Percentiles rank a stretch among this genome's conserved stretches.
phyloP scores from a whole-genome alignment of 2,113 vertebrate species.

The Podilymbus podiceps region DNA sequence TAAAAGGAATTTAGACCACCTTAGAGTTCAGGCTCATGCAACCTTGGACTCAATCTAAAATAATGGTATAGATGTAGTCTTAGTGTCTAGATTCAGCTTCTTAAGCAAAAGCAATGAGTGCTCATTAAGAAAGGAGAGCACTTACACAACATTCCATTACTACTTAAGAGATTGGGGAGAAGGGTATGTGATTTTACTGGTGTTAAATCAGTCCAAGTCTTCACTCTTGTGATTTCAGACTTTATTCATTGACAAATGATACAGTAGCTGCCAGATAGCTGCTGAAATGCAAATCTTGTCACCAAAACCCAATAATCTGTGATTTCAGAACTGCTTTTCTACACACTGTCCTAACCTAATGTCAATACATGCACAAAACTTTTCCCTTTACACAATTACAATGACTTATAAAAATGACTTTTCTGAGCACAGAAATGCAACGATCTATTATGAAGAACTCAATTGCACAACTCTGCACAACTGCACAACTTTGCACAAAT shows the following conservation, averaged over 20 bases:
- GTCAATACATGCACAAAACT: neutral
- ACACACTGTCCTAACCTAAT: neutral
- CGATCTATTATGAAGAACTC: neutral
- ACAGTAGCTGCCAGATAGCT: neutral
- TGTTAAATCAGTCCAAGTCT: neutral
- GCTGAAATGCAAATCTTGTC: neutral
- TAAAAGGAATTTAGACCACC: neutral
- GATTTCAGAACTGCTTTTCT: neutral
- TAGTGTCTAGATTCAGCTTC: neutral
- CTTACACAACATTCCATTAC: neutral
- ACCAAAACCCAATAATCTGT: neutral
- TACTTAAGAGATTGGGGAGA: neutral
- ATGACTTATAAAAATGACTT: neutral
- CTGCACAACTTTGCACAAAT: neutral
- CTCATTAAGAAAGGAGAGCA: neutral
- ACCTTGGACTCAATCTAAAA: neutral
- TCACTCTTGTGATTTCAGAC: neutral
- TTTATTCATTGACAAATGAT: neutral
- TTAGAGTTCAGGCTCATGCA: neutral
- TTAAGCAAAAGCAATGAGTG: neutral
- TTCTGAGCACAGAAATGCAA: neutral
- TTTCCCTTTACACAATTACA: neutral
- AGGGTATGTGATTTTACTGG: neutral
- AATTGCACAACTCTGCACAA: neutral
- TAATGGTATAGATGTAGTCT: neutral